Evolutionary conservation across 2,888 invertebrate genomes (phyloP).

Genomic region (Dryomyza anilis): DNA sequence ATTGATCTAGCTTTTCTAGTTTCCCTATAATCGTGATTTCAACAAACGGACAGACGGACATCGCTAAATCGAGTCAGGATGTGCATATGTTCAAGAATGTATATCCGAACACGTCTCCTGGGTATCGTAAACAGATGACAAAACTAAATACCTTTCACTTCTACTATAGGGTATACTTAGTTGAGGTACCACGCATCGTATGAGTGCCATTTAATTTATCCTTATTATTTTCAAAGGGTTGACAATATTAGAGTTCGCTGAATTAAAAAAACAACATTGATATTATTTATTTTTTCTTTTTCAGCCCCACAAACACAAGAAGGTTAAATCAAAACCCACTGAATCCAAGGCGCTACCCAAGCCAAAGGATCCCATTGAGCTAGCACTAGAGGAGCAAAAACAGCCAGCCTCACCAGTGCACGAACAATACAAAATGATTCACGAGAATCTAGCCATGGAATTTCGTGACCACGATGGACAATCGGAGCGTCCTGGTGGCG

Average conservation of each 20-base stretch:
- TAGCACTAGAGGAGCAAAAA: conserved; percentile 44
- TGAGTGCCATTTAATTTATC: neutral
- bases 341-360: conserved; percentile 29
- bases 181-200: neutral
- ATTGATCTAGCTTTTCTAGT: no score
- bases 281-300: conserved; percentile 32
- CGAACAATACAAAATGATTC: conserved; percentile 59
- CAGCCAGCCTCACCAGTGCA: conserved; percentile 46
- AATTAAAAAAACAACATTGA: no score
- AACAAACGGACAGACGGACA: no score
- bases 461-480: conserved; percentile 68
- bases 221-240: no score
- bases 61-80: no score
- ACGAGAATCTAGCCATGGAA: conserved; percentile 58
- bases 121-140: no score
- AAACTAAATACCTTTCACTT: no score
- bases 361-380: conserved; percentile 43
- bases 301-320: conserved; percentile 55
- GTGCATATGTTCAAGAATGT: no score
- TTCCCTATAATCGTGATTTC: no score
- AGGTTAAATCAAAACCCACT: conserved; percentile 41
- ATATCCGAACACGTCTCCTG: no score
- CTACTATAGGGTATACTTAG: no score
- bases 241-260: no score
- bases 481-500: conserved; percentile 76